Percentiles rank a stretch among this genome's conserved stretches.
phyloP scores from a whole-genome alignment of 2,797 vertebrate genomes.

The Oreortyx pictus region DNA sequence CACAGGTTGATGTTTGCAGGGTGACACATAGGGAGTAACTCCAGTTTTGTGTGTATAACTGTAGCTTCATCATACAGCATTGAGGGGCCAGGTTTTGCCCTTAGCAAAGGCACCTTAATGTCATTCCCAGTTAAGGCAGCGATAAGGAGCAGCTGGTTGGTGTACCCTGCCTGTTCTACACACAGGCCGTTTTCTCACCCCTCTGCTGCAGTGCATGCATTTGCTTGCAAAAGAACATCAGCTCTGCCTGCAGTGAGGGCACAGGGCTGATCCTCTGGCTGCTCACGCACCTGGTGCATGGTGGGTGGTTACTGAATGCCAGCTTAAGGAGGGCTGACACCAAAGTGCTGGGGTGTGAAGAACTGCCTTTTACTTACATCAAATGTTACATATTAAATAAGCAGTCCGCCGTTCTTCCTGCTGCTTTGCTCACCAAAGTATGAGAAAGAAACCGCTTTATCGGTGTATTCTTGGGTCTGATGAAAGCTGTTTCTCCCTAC shows the following conservation, averaged over 20 bases:
- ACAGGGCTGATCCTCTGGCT: background rate
- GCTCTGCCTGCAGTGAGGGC: background rate
- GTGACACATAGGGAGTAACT: background rate
- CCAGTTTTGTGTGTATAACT: background rate
- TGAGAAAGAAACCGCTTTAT: background rate
- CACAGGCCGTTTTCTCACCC: background rate
- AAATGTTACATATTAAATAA: background rate
- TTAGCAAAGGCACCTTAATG: background rate
- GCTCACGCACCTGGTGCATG: background rate
- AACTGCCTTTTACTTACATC: background rate
- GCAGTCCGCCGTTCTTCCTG: background rate
- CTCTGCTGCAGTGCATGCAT: background rate
- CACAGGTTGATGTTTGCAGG: background rate
- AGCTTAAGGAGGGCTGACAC: background rate
- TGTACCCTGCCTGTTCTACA: fast-evolving
- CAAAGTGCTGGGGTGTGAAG: background rate
- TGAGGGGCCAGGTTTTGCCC: background rate
- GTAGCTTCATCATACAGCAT: background rate
- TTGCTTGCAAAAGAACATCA: background rate
- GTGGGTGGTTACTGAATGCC: background rate
- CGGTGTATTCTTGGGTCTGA: background rate
- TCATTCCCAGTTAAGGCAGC: background rate
- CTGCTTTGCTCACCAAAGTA: background rate
- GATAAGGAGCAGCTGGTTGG: background rate
- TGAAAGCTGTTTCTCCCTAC: background rate